phyloP scores from a whole-genome alignment of 2,888 invertebrate genomes.

The Zygaena filipendulae region DNA sequence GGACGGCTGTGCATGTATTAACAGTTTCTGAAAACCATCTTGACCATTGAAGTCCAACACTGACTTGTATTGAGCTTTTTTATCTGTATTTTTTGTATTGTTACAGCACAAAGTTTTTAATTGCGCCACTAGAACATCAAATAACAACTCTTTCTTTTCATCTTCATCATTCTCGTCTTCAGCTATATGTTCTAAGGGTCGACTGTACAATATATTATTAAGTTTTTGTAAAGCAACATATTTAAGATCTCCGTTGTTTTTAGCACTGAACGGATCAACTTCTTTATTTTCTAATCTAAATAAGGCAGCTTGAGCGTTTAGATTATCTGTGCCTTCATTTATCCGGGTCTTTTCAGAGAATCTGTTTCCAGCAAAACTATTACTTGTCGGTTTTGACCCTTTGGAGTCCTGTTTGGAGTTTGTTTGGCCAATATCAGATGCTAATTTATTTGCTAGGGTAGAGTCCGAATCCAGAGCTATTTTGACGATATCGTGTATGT shows the following conservation, averaged over 20 bases:
- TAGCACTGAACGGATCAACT: slow-evolving; percentile 28
- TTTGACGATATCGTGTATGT: slow-evolving; percentile 36
- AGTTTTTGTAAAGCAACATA: slow-evolving; percentile 40
- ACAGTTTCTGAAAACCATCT: background rate
- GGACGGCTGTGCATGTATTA: background rate
- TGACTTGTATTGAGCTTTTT: slow-evolving; percentile 17
- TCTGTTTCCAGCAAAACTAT: background rate
- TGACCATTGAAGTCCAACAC: background rate
- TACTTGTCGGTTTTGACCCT: slow-evolving; percentile 14
- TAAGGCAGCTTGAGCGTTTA: slow-evolving; percentile 23
- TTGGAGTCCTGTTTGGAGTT: slow-evolving; percentile 9
- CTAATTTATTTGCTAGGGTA: slow-evolving; percentile 12
- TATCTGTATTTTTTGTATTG: slow-evolving; percentile 20
- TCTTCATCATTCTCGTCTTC: slow-evolving; percentile 26
- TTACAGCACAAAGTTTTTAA: slow-evolving; percentile 52
- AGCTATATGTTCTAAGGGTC: slow-evolving; percentile 21
- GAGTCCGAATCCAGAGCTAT: slow-evolving; percentile 23
- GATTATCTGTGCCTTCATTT: slow-evolving; percentile 17
- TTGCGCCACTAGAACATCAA: slow-evolving; percentile 48
- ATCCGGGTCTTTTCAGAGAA: slow-evolving; percentile 12
- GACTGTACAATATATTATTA: slow-evolving; percentile 35
- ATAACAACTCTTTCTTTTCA: slow-evolving; percentile 42
- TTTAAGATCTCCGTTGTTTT: slow-evolving; percentile 26
- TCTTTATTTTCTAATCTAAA: slow-evolving; percentile 42
- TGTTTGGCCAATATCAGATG: slow-evolving; percentile 8